Evolutionary conservation across 2,797 vertebrate genomes (phyloP).

Genomic region (Argyrosomus regius): DNA sequence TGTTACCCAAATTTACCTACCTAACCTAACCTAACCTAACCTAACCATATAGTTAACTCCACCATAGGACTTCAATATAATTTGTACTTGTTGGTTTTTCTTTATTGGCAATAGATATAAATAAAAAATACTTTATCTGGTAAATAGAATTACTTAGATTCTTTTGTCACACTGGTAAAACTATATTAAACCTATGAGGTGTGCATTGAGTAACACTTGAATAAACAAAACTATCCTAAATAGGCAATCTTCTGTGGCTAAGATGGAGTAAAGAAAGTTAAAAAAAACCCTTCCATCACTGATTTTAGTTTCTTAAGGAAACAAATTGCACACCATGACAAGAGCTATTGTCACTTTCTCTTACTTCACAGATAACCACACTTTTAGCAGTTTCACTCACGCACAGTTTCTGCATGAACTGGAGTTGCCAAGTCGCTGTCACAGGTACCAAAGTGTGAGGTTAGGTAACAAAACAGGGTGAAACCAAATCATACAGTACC

Average conservation of each 20-base stretch:
- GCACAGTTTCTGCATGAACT: conserved; percentile 67
- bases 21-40: neutral
- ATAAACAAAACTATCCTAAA: conserved; percentile 26
- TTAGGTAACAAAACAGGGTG: conserved; percentile 62
- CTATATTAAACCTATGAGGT: conserved; percentile 48
- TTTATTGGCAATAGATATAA: conserved; percentile 63
- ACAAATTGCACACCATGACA: conserved; percentile 53
- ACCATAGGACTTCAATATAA: conserved; percentile 39
- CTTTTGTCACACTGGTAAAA: conserved; percentile 45
- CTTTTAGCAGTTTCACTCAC: conserved; percentile 24
- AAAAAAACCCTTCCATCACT: conserved; percentile 32
- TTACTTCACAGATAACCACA: conserved; percentile 45
- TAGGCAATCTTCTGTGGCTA: conserved; percentile 50
- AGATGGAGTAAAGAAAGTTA: conserved; percentile 45
- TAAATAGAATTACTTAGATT: conserved; percentile 58
- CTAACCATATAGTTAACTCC: conserved; percentile 12
- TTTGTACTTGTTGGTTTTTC: conserved; percentile 46
- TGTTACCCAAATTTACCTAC: neutral
- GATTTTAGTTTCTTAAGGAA: conserved; percentile 60
- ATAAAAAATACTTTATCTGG: conserved; percentile 70
- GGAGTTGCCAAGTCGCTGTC: conserved; percentile 84
- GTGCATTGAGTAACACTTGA: conserved; percentile 40
- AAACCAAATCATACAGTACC: conserved; percentile 77
- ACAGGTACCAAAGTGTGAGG: conserved; percentile 77
- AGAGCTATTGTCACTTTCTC: conserved; percentile 45